These are phyloP conservation scores for Atlantisia rogersi DNA, from an alignment of 2,113 vertebrate species.

Conservation along the genomic window DNA sequence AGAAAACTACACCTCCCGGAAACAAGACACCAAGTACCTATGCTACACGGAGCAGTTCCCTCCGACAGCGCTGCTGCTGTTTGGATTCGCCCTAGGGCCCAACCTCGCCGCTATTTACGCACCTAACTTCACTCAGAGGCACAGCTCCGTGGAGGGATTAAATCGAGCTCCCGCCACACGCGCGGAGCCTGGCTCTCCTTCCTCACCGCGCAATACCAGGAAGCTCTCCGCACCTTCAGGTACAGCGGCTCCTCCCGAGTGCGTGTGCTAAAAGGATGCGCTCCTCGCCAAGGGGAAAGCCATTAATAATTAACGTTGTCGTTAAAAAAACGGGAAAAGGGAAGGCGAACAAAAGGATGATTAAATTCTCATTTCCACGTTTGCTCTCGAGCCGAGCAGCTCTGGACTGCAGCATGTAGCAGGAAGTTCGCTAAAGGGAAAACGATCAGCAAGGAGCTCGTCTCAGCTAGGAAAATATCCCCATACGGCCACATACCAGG, in stretches of 20 bases:
- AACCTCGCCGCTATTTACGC: accelerated
- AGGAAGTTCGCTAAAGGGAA: not conserved
- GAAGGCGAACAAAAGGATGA: not conserved
- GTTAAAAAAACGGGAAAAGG: not conserved
- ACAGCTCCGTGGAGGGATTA: not conserved
- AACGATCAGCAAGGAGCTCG: not conserved
- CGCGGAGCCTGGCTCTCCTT: not conserved
- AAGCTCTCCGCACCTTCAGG: not conserved
- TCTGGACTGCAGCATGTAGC: not conserved
- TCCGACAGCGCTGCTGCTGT: not conserved
- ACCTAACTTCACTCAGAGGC: accelerated
- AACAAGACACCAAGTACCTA: not conserved
- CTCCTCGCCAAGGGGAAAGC: not conserved
- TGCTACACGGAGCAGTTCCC: accelerated
- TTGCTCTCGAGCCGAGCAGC: not conserved
- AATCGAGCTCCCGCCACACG: accelerated
- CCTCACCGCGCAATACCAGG: not conserved
- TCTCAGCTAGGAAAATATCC: not conserved
- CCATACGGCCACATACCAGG: not conserved
- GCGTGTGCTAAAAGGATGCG: not conserved
- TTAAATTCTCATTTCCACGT: not conserved
- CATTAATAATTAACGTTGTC: not conserved
- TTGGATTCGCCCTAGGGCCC: not conserved
- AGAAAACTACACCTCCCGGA: not conserved
- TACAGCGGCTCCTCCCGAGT: not conserved